Conservation (phyloP, 2,888 invertebrate species). For the Coelopa pilipes region DNA sequence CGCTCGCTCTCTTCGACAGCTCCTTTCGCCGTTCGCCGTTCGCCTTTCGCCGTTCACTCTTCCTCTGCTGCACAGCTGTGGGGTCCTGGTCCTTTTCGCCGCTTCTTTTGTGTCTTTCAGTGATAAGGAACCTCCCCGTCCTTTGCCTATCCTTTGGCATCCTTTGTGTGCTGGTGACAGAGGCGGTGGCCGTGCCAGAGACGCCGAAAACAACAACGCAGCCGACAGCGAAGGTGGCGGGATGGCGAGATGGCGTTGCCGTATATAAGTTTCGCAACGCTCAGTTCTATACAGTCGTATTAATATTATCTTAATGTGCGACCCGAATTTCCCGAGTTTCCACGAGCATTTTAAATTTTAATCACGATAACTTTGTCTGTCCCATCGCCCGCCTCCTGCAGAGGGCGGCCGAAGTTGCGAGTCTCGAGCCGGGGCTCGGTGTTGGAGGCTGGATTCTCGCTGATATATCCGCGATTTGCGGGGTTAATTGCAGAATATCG, state of each 20-base stretch:
- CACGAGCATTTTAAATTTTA: conserved; percentile 54
- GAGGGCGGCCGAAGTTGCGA: too few species aligned
- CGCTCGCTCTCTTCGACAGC: neutral
- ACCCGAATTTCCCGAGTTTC: conserved; percentile 34
- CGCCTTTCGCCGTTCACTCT: neutral
- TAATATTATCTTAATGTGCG: conserved; percentile 29
- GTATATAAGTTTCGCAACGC: neutral
- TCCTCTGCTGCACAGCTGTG: conserved; percentile 17
- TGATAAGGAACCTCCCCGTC: conserved; percentile 23
- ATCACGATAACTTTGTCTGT: conserved; percentile 54
- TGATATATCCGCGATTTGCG: conserved; percentile 51
- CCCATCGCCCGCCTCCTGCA: too few species aligned
- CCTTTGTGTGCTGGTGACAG: conserved; percentile 7
- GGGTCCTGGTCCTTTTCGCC: neutral
- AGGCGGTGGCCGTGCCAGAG: too few species aligned
- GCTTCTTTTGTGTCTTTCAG: conserved; percentile 16
- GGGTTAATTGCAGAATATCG: conserved; percentile 58
- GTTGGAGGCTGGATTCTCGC: too few species aligned
- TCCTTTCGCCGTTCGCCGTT: neutral
- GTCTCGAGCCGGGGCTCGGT: too few species aligned
- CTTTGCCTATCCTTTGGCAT: neutral
- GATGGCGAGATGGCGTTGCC: too few species aligned
- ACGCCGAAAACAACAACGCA: too few species aligned
- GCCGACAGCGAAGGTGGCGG: too few species aligned
- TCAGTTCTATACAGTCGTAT: conserved; percentile 17